Evolutionary conservation across 2,888 invertebrate genomes (phyloP).

Genomic region (Theretra japonica): DNA sequence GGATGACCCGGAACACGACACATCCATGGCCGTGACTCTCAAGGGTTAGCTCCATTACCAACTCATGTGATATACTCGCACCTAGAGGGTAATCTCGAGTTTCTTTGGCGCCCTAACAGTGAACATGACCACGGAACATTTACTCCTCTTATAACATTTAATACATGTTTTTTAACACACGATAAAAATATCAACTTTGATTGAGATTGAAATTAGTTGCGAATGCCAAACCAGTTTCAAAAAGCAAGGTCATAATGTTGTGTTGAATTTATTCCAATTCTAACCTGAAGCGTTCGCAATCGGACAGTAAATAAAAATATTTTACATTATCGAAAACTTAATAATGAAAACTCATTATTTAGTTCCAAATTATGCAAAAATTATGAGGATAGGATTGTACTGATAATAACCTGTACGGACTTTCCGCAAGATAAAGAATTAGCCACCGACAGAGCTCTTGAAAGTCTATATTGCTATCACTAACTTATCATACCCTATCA

Average conservation of each 20-base stretch:
- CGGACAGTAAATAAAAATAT: conserved; percentile 31
- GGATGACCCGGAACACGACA: conserved; percentile 74
- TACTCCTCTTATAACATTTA: conserved; percentile 2
- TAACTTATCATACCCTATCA: not conserved
- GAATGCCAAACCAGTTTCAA: conserved; percentile 76
- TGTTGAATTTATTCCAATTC: conserved; percentile 65
- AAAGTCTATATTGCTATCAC: not conserved
- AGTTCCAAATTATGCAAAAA: too few species aligned
- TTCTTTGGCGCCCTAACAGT: not conserved
- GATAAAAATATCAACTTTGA: conserved; percentile 50
- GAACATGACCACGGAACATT: not conserved
- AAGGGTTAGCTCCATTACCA: conserved; percentile 40
- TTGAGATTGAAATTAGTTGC: conserved; percentile 64
- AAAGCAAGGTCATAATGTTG: conserved; percentile 68
- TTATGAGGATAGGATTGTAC: not conserved
- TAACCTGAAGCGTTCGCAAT: conserved; percentile 49
- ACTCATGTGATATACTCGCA: conserved; percentile 24
- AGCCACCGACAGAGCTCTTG: not conserved
- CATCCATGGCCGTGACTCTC: conserved; percentile 67
- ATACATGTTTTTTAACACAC: not conserved
- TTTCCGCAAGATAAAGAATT: not conserved
- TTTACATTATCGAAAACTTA: not conserved
- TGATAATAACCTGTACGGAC: not conserved
- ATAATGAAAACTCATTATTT: too few species aligned
- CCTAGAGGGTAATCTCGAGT: conserved; percentile 3